Conservation (phyloP, 2,797 vertebrate species). For the Chelon auratus region DNA sequence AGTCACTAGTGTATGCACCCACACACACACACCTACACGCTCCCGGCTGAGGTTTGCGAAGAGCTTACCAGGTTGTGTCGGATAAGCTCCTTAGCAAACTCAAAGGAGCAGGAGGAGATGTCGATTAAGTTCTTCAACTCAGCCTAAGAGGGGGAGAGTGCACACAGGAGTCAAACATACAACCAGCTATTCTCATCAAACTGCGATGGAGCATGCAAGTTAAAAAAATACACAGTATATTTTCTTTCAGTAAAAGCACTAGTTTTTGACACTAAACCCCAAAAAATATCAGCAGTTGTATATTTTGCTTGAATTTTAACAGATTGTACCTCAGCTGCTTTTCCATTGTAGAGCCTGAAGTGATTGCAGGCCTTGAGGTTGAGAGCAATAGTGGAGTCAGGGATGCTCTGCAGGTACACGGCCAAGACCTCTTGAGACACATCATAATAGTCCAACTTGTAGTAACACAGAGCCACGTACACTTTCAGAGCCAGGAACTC, state of each 20-base stretch:
- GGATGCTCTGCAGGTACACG: slow-evolving; percentile 95
- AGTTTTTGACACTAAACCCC: not conserved
- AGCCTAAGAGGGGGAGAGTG: slow-evolving; percentile 80
- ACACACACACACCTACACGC: slow-evolving; percentile 19
- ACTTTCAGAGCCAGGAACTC: slow-evolving; percentile 97
- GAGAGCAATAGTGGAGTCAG: slow-evolving; percentile 96
- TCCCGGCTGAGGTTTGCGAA: slow-evolving; percentile 22
- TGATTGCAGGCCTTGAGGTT: slow-evolving; percentile 99
- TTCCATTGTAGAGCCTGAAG: slow-evolving; percentile 96
- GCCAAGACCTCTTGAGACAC: slow-evolving; percentile 97
- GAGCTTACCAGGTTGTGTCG: slow-evolving; percentile 93
- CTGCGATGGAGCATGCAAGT: not conserved
- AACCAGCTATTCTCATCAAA: not conserved
- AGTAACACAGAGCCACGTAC: slow-evolving; percentile 97
- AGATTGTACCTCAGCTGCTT: slow-evolving; percentile 92
- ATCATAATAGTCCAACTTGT: slow-evolving; percentile 98
- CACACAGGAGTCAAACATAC: slow-evolving; percentile 3
- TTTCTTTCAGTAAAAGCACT: not conserved
- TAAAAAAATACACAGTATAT: not conserved
- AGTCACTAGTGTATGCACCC: slow-evolving; percentile 4
- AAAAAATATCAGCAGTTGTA: too few species aligned
- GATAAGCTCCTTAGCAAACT: slow-evolving; percentile 98
- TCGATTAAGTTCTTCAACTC: slow-evolving; percentile 96
- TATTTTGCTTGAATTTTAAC: not conserved
- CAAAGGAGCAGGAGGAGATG: slow-evolving; percentile 92